A percentile compares a stretch with the other conserved stretches of the same genome.
Conservation (phyloP, 2,888 invertebrate genomes). For the Mythimna pallens region DNA sequence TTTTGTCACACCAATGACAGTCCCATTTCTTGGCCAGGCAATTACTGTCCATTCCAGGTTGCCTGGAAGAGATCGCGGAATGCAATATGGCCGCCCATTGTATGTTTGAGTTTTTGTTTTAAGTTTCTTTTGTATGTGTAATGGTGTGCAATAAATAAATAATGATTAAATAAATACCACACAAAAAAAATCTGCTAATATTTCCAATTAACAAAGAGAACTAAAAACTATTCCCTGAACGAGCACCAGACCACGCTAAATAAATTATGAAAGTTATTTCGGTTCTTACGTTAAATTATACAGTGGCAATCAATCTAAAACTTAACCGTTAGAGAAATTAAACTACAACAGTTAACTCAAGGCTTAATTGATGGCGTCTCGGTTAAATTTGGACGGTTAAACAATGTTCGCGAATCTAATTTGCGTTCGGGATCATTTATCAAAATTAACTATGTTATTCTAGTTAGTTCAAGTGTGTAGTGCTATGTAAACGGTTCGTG, state of each 20-base stretch:
- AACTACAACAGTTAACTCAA: conserved; percentile 63
- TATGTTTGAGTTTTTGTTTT: too few species aligned
- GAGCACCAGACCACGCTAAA: conserved; percentile 16
- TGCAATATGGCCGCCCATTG: too few species aligned
- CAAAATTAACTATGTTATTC: conserved; percentile 61
- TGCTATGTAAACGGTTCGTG: conserved; percentile 2
- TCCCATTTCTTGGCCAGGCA: too few species aligned
- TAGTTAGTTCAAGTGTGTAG: conserved; percentile 32
- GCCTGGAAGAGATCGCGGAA: too few species aligned
- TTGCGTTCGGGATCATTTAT: conserved; percentile 59
- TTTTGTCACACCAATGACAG: too few species aligned
- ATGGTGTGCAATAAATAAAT: too few species aligned
- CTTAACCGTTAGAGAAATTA: conserved; percentile 61
- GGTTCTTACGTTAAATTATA: conserved; percentile 56
- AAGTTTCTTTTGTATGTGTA: too few species aligned
- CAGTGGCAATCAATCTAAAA: conserved; percentile 65
- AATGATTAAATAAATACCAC: background rate
- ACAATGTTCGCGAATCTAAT: conserved; percentile 64
- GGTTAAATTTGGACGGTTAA: conserved; percentile 65
- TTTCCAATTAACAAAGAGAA: conserved; percentile 4
- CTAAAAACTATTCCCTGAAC: conserved; percentile 24
- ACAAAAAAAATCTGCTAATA: conserved; percentile 4
- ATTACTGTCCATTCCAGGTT: too few species aligned
- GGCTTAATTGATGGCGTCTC: conserved; percentile 57
- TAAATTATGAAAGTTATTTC: conserved; percentile 53